A percentile compares a stretch with the other conserved stretches of the same genome.
These are phyloP conservation scores for Cistogaster globosa DNA, from an alignment of 2,888 invertebrate species.

Conservation along the genomic window DNA sequence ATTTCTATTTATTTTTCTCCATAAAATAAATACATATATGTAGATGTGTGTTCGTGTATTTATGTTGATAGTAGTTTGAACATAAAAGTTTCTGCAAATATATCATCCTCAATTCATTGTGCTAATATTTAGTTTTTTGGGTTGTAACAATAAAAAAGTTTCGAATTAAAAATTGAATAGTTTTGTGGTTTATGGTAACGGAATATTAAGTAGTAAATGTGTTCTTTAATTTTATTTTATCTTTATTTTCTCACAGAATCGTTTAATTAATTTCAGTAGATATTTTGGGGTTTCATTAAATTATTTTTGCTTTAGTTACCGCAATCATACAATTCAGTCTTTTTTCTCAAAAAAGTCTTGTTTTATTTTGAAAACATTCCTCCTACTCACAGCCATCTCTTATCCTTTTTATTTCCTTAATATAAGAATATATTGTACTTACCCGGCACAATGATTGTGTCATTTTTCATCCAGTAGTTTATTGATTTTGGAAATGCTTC, in stretches of 20 bases:
- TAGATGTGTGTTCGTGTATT: background rate
- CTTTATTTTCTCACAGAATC: constrained; percentile 4
- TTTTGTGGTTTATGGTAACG: constrained; percentile 50
- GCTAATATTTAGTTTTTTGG: constrained; percentile 51
- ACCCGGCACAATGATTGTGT: constrained; percentile 87
- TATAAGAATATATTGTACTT: constrained; percentile 66
- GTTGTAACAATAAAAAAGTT: constrained; percentile 40
- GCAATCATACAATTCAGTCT: constrained; percentile 13
- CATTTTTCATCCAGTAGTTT: constrained; percentile 88
- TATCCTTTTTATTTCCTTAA: background rate
- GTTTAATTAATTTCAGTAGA: constrained; percentile 60
- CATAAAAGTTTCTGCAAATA: background rate
- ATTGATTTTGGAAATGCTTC: constrained; percentile 89
- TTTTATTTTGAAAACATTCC: background rate
- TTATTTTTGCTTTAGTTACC: background rate
- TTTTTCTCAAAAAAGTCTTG: background rate
- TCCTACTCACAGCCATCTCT: background rate
- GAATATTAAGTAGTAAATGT: constrained; percentile 48
- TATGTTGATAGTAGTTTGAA: background rate
- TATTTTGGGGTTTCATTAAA: constrained; percentile 5
- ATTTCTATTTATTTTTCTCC: constrained; percentile 9
- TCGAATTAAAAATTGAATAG: constrained; percentile 58
- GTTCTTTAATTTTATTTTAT: background rate
- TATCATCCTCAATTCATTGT: background rate
- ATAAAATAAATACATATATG: background rate